A percentile compares a stretch with the other conserved stretches of the same genome.
Conservation (phyloP, 2,797 vertebrate species). For the Cyclura pinguis region DNA sequence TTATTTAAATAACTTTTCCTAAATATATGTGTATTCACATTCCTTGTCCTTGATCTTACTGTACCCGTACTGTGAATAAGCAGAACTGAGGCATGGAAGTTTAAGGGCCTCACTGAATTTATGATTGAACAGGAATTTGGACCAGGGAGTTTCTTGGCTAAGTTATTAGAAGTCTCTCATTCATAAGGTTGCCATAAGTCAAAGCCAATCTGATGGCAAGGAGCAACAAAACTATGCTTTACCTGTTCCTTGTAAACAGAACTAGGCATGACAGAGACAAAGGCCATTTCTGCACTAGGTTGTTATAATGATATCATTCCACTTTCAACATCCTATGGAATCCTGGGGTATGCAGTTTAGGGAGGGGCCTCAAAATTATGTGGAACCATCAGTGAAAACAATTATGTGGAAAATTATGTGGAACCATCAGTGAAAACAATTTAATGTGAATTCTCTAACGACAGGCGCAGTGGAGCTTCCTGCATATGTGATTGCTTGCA, state of each 20-base stretch:
- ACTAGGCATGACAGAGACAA: constrained; percentile 34
- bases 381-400: no score
- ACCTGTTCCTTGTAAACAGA: constrained; percentile 17
- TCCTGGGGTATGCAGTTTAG: no score
- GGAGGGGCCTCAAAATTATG: constrained; percentile 20
- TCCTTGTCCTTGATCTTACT: background rate
- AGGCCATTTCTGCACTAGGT: background rate
- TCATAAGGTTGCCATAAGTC: no score
- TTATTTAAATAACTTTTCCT: background rate
- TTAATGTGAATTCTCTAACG: constrained; percentile 59
- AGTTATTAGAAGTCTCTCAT: no score
- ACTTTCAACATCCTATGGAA: no score
- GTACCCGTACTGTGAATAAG: background rate
- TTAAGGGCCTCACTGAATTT: background rate
- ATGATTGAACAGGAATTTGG: background rate
- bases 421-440: constrained; percentile 25
- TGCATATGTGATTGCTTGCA: constrained; percentile 88
- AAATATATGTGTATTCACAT: background rate
- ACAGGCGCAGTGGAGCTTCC: constrained; percentile 93
- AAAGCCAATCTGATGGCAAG: no score
- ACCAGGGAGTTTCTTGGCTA: background rate
- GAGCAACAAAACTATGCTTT: background rate
- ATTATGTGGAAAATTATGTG: constrained; percentile 7
- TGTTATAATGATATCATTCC: no score
- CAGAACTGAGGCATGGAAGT: background rate